Evolutionary conservation across 2,888 invertebrate species (phyloP).

Genomic region (Drosophila monieri): DNA sequence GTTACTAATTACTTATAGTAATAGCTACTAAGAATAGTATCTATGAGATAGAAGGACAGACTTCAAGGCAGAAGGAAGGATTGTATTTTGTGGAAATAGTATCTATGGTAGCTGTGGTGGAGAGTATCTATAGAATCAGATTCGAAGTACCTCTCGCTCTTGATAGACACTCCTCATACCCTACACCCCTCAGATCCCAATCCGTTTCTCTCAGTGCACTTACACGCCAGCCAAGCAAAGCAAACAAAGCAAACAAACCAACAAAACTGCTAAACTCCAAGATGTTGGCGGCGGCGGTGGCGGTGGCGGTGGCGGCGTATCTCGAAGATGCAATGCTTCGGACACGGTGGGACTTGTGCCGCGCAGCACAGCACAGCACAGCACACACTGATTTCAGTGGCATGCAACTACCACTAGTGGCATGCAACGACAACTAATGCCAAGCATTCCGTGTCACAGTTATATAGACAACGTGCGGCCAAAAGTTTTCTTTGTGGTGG

Average conservation of each 20-base stretch:
- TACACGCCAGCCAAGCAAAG: background rate
- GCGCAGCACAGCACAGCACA: constrained; percentile 56
- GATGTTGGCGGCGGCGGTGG: constrained; percentile 1
- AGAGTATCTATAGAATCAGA: too few species aligned
- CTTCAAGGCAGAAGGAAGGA: too few species aligned
- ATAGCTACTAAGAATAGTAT: too few species aligned
- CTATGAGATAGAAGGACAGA: too few species aligned
- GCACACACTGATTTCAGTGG: constrained; percentile 70
- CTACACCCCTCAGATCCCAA: too few species aligned
- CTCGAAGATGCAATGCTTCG: constrained; percentile 9
- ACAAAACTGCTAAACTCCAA: constrained; percentile 10
- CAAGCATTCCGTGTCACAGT: constrained; percentile 78
- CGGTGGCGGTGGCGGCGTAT: too few species aligned
- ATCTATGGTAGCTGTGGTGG: too few species aligned
- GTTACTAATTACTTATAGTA: too few species aligned
- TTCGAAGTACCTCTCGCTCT: too few species aligned
- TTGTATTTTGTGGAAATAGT: too few species aligned
- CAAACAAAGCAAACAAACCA: background rate
- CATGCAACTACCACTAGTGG: constrained; percentile 38
- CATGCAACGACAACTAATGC: constrained; percentile 32
- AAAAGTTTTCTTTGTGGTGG: constrained; percentile 14
- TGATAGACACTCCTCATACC: too few species aligned
- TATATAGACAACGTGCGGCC: constrained; percentile 74
- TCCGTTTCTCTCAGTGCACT: too few species aligned
- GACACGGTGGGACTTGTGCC: constrained; percentile 57